Percentiles rank a stretch among this genome's conserved stretches.
Evolutionary conservation across 1,140 invertebrate species (phyloP).

Genomic region (Drosophila lini): DNA sequence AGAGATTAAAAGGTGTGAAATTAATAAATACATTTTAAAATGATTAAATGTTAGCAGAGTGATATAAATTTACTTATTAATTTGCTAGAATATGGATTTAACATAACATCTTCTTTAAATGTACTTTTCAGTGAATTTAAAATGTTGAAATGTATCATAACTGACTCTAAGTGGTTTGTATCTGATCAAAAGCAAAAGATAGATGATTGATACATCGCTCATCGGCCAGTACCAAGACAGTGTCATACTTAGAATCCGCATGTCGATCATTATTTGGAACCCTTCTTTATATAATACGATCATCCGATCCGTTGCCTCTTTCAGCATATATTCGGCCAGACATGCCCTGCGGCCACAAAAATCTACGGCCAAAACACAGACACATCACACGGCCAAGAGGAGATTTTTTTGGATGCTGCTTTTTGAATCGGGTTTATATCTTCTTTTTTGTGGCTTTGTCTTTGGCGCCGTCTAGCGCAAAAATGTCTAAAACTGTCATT

Average conservation of each 20-base stretch:
- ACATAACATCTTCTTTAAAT: background rate
- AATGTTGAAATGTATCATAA: background rate
- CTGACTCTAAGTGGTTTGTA: constrained; percentile 1
- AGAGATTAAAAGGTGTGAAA: background rate
- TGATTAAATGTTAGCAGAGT: background rate
- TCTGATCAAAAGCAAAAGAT: constrained; percentile 16
- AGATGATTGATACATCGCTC: constrained; percentile 26
- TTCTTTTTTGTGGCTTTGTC: constrained; percentile 26
- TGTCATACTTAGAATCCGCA: constrained; percentile 16
- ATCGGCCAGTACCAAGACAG: background rate
- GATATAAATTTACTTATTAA: background rate
- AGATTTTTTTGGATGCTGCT: constrained; percentile 30
- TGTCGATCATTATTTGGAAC: constrained; percentile 32
- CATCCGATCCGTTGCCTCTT: constrained; percentile 35
- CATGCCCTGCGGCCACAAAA: constrained; percentile 23
- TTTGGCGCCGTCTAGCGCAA: constrained; percentile 67
- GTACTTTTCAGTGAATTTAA: background rate
- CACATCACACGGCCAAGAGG: constrained; percentile 1
- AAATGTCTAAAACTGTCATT: constrained; percentile 64
- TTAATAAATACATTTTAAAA: background rate
- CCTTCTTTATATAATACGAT: constrained; percentile 40
- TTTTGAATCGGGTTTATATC: constrained; percentile 16
- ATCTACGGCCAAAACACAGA: constrained; percentile 32
- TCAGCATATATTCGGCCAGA: constrained; percentile 37
- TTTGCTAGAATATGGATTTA: background rate